Evolutionary conservation across 2,113 vertebrate genomes (phyloP), one percentile per base, ranked within the genome.

Genomic region (Scomber japonicus): DNA sequence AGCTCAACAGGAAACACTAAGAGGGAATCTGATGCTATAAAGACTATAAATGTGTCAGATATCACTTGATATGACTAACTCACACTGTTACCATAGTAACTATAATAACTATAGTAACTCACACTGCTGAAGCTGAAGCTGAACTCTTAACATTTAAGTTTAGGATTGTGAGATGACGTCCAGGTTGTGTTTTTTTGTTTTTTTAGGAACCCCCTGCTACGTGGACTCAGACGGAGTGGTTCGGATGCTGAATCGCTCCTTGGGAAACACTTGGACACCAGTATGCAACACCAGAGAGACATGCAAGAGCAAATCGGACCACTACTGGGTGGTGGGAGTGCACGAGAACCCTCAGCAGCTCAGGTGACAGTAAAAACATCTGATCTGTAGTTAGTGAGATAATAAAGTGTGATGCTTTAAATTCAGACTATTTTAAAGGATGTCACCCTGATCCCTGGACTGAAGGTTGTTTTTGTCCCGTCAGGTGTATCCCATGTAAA

Each of bases 401-500:
- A 35, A 6, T 6, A 35, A 35, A 35, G 31, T 35, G 31, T 35
- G 31, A 7, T 35, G 1, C 5, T 7, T 35, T 35, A 35, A 35
- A 35, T 35, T 35, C 31, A 35, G 7, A 1, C 31, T 35, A 1
- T 7, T 35, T 35, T 35, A 35, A 35, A 35, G 5, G 1, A 35
- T 35, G 4, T 35, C 5, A 35, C 7, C 31, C 31, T 35, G 31
- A 35, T 35, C 31, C 4, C 31, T 35, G 35, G 9, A 35, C 31
- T 35, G 31, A 35, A 35, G 31, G 31, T 35, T 40, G 0, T 55
- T 68, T 10, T 75, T 12, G 1, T 61, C 30, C 73, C 6, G 11
- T 31, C 93, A 99, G 98, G 94, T 99, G 98, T 72, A 97, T 99
- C 81, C 97, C 97, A 0, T 99, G 98, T 74, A 99, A 99, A 95